Base-by-base conservation (phyloP, 2,888 invertebrate species). In the Cerastis leucographa region DNA sequence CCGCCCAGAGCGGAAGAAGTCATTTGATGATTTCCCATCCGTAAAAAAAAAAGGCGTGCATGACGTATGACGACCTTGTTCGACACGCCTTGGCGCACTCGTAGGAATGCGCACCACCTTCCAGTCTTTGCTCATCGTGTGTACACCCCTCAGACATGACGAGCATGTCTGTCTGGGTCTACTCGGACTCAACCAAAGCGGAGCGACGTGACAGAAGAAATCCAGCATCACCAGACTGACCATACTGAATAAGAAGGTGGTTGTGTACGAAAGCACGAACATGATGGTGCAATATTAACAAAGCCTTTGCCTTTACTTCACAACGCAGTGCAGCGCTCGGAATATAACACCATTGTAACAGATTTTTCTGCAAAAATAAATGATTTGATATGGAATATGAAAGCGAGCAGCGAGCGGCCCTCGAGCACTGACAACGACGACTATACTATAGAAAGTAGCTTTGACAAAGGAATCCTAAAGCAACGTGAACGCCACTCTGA, bases 401-500 rank as follows among this genome's bases (percentile, higher is more conserved):
- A 71, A 71, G 77, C 77, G 29, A 14, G 19, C 69, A 42, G 69
- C 29, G 46, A 54, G 61, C 74, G 35, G 1, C 67, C 51, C 51
- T 51, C 69, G 25, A 19, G 78, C 61, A 56, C 69, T 69, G 56
- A 51, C 74, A 44, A 40, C 65, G 22, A 65, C 35, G 25, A 22
- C 80, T 76, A 22, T 51, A 46, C 51, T 70, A 49, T 83, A 87
- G 88, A 86, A 87, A 87, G 87, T 80, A 85, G 74, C 49, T 67
- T 81, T 71, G 85, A 87, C 85, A 88, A 88, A 86, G 87, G 87
- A 81, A 78, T 85, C 85, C 81, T 74, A 81, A 73, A 54, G n/a
- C 74, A 25, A 75, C 64, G 81, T 35, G 67, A 76, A 56, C 61
- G 71, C 76, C 49, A 42, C 76, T 62, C 68, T 84, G 87, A 87